Percentiles rank a stretch among this genome's conserved stretches.
phyloP scores from a whole-genome alignment of 1,140 invertebrate species.

The Patella vulgata region DNA sequence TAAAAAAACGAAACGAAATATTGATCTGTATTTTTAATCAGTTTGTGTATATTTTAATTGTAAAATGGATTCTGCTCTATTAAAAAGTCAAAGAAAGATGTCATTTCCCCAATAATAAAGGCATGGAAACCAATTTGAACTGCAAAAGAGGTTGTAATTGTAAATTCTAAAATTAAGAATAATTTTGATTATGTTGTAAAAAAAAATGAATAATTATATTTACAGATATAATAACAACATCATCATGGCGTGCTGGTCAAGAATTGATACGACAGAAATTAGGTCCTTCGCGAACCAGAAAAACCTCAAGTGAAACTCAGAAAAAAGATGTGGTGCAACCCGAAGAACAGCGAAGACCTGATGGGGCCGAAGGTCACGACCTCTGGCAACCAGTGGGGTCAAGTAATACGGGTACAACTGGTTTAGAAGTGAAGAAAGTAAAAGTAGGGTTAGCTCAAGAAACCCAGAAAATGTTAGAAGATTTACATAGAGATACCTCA shows the following conservation, averaged over 20 bases:
- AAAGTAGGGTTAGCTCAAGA: conserved; percentile 46
- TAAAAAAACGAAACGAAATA: too few relatives aligned
- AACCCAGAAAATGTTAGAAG: conserved; percentile 49
- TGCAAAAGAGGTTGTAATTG: too few relatives aligned
- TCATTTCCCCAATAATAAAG: too few relatives aligned
- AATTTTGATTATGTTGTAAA: too few relatives aligned
- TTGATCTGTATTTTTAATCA: too few relatives aligned
- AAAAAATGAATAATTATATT: too few relatives aligned
- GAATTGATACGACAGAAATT: conserved; percentile 53
- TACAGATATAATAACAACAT: conserved; percentile 61
- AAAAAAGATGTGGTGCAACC: background rate
- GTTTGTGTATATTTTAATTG: too few relatives aligned
- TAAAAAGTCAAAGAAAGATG: too few relatives aligned
- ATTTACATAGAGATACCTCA: conserved; percentile 37
- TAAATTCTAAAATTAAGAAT: too few relatives aligned
- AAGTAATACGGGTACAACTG: background rate
- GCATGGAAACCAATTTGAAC: too few relatives aligned
- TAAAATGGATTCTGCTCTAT: too few relatives aligned
- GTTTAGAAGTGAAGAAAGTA: conserved; percentile 4
- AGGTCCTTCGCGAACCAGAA: conserved; percentile 41
- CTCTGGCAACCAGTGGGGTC: background rate
- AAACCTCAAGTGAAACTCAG: conserved; percentile 21
- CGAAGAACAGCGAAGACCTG: conserved; percentile 13
- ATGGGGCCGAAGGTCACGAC: conserved; percentile 16
- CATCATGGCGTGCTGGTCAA: conserved; percentile 61